A percentile compares a stretch with the other conserved stretches of the same genome.
Conservation (phyloP, 1,140 invertebrate genomes). For the Bursaphelenchus mucronatus region DNA sequence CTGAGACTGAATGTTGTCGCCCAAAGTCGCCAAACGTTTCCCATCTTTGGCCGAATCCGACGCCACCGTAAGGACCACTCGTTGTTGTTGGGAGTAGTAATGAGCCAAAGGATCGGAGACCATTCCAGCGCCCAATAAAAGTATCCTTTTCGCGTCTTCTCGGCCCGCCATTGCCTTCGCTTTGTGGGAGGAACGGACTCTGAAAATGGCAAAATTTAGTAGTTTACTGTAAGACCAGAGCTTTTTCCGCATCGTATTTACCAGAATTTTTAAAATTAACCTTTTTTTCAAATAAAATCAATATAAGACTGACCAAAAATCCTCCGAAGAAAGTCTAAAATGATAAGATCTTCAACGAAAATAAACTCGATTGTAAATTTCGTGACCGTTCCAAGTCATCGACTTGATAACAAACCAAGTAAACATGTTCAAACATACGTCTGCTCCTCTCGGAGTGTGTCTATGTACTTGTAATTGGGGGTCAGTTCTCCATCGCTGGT, state of each 20-base stretch:
- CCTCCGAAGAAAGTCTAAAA: no score
- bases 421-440: constrained; percentile 59
- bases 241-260: not conserved
- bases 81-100: constrained; percentile 78
- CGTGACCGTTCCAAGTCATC: not conserved
- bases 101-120: constrained; percentile 87
- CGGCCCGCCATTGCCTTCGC: constrained; percentile 41
- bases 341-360: constrained; percentile 10
- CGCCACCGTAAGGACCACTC: constrained; percentile 75
- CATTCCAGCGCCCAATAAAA: constrained; percentile 89
- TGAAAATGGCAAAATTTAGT: constrained; percentile 25
- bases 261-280: not conserved
- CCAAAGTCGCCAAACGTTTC: constrained; percentile 73
- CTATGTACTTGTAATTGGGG: constrained; percentile 87
- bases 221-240: constrained; percentile 5
- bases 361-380: not conserved
- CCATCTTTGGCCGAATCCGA: constrained; percentile 82
- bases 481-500: constrained; percentile 88
- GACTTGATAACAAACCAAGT: not conserved
- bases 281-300: no score
- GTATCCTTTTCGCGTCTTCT: constrained; percentile 66
- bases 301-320: no score
- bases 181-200: constrained; percentile 44
- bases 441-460: constrained; percentile 72
- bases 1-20: constrained; percentile 74